These are phyloP conservation scores for Pedionomus torquatus DNA, from an alignment of 2,113 vertebrate species.

Conservation along the genomic window DNA sequence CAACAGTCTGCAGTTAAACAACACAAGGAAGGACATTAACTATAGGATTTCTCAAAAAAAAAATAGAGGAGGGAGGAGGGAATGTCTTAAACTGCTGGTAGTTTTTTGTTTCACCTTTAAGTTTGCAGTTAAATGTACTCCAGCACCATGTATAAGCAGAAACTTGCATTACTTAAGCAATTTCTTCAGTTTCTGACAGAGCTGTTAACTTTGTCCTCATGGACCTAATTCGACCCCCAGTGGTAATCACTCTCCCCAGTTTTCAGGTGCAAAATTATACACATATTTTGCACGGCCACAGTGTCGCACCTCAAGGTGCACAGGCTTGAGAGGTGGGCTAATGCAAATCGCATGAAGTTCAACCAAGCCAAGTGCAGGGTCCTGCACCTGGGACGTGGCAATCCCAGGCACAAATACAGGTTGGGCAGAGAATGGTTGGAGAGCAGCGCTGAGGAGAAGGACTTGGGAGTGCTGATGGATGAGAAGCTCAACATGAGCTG, in stretches of 20 bases:
- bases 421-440: no score
- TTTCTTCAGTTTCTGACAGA: neutral
- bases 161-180: neutral
- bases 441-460: no score
- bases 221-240: neutral
- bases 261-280: neutral
- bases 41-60: neutral
- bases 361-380: no score
- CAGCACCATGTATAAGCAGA: neutral
- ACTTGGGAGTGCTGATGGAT: no score
- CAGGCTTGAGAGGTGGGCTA: no score
- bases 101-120: neutral
- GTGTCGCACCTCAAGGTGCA: neutral
- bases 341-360: no score
- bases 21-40: neutral
- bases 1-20: neutral
- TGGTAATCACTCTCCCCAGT: neutral
- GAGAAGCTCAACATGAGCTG: no score
- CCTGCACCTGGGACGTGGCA: no score
- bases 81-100: neutral
- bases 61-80: accelerated
- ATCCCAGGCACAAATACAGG: no score
- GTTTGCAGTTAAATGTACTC: neutral
- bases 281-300: neutral
- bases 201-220: neutral